Evolutionary conservation across 2,888 invertebrate genomes (phyloP).

Genomic region (Tachystola acroxantha): DNA sequence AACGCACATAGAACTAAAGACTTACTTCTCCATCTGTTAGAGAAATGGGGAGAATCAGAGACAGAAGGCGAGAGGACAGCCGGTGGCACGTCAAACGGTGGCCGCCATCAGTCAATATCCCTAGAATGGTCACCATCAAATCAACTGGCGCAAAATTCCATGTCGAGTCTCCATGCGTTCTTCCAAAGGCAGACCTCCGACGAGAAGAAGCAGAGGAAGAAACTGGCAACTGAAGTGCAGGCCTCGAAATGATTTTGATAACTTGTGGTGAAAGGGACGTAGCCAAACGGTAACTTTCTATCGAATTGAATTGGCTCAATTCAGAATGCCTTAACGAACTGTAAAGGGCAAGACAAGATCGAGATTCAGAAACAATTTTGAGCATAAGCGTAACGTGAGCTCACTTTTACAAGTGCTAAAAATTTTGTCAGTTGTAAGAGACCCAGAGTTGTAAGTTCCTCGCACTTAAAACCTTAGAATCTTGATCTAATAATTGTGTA

Average conservation of each 20-base stretch:
- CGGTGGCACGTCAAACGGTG: conserved; percentile 67
- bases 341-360: too few species aligned
- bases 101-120: conserved; percentile 84
- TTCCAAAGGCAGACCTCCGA: conserved; percentile 82
- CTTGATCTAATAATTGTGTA: too few species aligned
- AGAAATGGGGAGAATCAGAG: conserved; percentile 85
- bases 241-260: conserved; percentile 19
- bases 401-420: too few species aligned
- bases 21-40: conserved; percentile 84
- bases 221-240: conserved; percentile 46
- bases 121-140: conserved; percentile 86
- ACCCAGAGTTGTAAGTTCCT: too few species aligned
- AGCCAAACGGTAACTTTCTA: too few species aligned
- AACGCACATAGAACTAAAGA: conserved; percentile 87
- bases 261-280: background rate
- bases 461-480: too few species aligned
- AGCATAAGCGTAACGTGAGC: too few species aligned
- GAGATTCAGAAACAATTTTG: too few species aligned
- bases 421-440: too few species aligned
- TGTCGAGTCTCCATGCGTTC: conserved; percentile 89
- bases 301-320: too few species aligned
- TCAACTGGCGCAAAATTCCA: conserved; percentile 85
- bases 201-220: conserved; percentile 63
- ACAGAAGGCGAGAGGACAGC: conserved; percentile 68
- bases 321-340: background rate